Percentiles rank a stretch among this genome's conserved stretches.
phyloP scores from a whole-genome alignment of 2,888 invertebrate species.

The Lissocephala sabroskyi region DNA sequence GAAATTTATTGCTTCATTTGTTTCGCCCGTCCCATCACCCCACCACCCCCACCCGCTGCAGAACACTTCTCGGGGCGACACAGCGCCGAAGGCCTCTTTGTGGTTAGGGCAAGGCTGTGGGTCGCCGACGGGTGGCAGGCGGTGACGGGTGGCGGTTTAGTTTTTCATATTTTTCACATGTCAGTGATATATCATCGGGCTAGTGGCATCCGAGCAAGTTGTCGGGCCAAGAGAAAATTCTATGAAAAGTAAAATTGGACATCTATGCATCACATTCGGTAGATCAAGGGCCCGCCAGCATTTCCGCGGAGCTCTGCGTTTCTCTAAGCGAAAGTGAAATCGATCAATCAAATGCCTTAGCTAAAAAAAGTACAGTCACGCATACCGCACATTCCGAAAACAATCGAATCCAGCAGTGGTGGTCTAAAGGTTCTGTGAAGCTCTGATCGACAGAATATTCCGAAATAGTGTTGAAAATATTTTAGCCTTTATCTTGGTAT shows the following conservation, averaged over 20 bases:
- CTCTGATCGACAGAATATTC: too few species aligned
- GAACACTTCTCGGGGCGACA: too few species aligned
- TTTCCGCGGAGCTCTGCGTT: slow-evolving; percentile 43
- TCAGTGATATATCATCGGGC: slow-evolving; percentile 61
- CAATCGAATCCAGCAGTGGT: too few species aligned
- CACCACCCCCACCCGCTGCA: too few species aligned
- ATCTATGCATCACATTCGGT: slow-evolving; percentile 19
- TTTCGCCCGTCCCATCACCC: slow-evolving; percentile 26
- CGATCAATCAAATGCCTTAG: slow-evolving; percentile 45
- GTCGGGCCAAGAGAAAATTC: slow-evolving; percentile 4
- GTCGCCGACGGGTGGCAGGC: neutral
- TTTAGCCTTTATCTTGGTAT: too few species aligned
- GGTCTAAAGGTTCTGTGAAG: too few species aligned
- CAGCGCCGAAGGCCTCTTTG: slow-evolving; percentile 21
- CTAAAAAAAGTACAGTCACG: too few species aligned
- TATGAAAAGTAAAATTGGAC: slow-evolving; percentile 22
- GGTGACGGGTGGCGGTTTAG: slow-evolving; percentile 27
- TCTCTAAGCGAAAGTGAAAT: slow-evolving; percentile 28
- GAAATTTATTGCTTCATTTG: slow-evolving; percentile 70
- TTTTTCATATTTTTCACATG: slow-evolving; percentile 59
- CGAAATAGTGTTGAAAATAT: too few species aligned
- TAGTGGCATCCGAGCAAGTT: slow-evolving; percentile 23
- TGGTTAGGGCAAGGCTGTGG: neutral
- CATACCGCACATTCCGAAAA: too few species aligned
- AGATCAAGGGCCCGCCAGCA: slow-evolving; percentile 31